Evolutionary conservation across 2,113 vertebrate genomes (phyloP).

Genomic region (Tauraco erythrolophus): DNA sequence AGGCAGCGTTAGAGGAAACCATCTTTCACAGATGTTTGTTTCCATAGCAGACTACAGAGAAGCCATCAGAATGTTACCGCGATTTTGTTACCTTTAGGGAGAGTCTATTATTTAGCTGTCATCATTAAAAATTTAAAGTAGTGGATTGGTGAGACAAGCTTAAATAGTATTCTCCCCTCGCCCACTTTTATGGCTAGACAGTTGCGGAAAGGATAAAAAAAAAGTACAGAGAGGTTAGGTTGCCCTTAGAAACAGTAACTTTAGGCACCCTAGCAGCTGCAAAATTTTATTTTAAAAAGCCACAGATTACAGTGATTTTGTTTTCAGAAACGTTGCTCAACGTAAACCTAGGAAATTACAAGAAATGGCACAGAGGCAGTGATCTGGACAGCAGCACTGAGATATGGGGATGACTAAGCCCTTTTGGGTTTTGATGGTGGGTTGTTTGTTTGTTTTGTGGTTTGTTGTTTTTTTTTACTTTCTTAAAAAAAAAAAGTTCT

Average conservation of each 20-base stretch:
- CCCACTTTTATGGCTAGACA: neutral
- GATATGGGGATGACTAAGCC: neutral
- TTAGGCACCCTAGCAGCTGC: neutral
- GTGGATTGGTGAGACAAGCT: neutral
- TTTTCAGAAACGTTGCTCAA: neutral
- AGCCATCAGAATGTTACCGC: neutral
- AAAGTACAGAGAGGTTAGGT: neutral
- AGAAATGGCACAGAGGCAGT: neutral
- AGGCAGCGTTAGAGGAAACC: neutral
- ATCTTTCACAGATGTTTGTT: constrained; percentile 44
- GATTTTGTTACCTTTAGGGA: constrained; percentile 30
- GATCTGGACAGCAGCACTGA: neutral
- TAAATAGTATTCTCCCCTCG: neutral
- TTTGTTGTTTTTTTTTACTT: neutral
- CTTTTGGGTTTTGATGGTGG: neutral
- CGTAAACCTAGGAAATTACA: neutral
- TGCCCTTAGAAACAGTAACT: constrained; percentile 12
- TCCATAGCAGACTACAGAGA: neutral
- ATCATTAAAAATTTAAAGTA: constrained; percentile 63
- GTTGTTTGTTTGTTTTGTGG: no score
- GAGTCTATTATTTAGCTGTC: constrained; percentile 45
- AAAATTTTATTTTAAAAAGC: neutral
- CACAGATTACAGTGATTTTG: neutral
- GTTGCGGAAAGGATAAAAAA: neutral
- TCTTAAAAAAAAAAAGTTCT: neutral